phyloP scores from a whole-genome alignment of 2,113 vertebrate genomes.

The Smithornis capensis region DNA sequence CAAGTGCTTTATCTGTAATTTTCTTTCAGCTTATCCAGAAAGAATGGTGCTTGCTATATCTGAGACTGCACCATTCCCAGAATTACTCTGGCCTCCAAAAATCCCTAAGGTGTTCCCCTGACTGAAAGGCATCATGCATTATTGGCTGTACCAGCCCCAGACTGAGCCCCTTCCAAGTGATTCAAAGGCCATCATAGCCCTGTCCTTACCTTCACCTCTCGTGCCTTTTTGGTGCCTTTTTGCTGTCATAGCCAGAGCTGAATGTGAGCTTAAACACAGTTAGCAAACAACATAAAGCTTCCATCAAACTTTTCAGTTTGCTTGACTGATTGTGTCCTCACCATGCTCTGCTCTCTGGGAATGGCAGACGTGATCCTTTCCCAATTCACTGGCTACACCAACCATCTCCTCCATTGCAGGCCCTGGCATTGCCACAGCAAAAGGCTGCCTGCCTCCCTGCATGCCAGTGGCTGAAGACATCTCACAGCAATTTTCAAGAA shows the following conservation, averaged over 20 bases:
- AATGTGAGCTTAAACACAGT: rapidly evolving
- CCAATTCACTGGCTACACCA: not conserved
- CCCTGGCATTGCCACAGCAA: not conserved
- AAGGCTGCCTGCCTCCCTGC: not conserved
- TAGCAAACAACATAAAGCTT: not conserved
- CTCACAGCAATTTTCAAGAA: not conserved
- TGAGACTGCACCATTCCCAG: not conserved
- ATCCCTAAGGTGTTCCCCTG: not conserved
- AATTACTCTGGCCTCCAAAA: not conserved
- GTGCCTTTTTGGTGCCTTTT: not conserved
- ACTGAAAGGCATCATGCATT: not conserved
- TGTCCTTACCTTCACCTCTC: not conserved
- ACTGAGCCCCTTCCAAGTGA: not conserved
- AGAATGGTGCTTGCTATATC: not conserved
- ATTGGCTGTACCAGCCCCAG: not conserved
- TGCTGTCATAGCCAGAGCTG: not conserved
- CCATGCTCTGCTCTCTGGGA: not conserved
- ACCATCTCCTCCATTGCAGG: not conserved
- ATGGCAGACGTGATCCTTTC: not conserved
- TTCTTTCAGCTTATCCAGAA: not conserved
- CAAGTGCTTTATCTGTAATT: not conserved
- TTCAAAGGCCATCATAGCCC: not conserved
- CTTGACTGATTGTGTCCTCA: not conserved
- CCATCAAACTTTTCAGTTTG: not conserved
- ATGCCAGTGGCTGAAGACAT: not conserved